Evolutionary conservation across 2,113 vertebrate species (phyloP).

Genomic region (Burhinus oedicnemus): DNA sequence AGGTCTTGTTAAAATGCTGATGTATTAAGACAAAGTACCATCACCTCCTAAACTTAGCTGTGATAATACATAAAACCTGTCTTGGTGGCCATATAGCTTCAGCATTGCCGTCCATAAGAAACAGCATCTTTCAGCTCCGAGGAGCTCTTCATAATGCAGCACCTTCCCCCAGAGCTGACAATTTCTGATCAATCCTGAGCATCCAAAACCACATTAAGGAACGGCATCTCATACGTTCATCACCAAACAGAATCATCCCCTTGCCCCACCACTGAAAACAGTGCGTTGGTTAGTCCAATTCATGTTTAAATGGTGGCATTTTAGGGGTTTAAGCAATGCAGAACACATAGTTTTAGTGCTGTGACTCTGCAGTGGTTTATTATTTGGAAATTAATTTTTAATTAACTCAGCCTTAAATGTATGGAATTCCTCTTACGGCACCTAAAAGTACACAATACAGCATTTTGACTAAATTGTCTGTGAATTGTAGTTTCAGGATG

Average conservation of each 20-base stretch:
- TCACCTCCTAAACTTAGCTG: slow-evolving; percentile 42
- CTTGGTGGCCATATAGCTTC: slow-evolving; percentile 10
- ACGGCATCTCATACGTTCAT: background rate
- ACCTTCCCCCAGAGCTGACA: background rate
- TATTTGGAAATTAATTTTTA: background rate
- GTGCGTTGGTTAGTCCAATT: background rate
- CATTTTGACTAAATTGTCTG: background rate
- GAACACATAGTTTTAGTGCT: background rate
- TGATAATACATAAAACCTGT: slow-evolving; percentile 46
- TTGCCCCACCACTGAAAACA: background rate
- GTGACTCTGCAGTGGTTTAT: background rate
- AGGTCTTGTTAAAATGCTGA: slow-evolving; percentile 58
- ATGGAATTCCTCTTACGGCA: background rate
- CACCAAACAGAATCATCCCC: background rate
- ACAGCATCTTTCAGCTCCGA: background rate
- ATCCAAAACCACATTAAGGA: background rate
- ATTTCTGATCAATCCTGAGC: background rate
- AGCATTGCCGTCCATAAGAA: slow-evolving; percentile 10
- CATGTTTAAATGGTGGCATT: background rate
- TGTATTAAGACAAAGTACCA: slow-evolving; percentile 62
- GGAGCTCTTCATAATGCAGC: background rate
- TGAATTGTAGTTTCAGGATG: background rate
- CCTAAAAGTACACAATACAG: background rate
- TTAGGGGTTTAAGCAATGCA: background rate
- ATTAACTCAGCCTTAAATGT: background rate